These are phyloP conservation scores for Ctenodactylus gundi DNA, from an alignment of 2,113 vertebrate genomes.

Conservation along the genomic window DNA sequence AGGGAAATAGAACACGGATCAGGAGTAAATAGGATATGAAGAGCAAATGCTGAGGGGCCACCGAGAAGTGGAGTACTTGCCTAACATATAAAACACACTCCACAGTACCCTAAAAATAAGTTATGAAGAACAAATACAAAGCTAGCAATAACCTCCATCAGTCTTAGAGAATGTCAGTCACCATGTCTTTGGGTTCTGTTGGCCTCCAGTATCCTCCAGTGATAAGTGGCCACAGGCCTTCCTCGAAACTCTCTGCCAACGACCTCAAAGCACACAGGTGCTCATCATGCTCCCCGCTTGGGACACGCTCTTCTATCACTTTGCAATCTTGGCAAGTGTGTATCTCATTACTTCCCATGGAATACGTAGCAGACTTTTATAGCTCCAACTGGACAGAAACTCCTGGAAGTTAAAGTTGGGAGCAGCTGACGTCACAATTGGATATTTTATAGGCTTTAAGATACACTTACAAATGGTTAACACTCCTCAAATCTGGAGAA, in stretches of 20 bases:
- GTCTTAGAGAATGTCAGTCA: not conserved
- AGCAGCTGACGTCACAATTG: not conserved
- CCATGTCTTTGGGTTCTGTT: not conserved
- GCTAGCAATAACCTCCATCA: not conserved
- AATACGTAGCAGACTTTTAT: not conserved
- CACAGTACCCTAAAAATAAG: no score
- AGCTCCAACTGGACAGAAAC: not conserved
- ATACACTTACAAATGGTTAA: not conserved
- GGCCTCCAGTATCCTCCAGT: not conserved
- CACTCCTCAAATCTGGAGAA: not conserved
- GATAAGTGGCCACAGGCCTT: not conserved
- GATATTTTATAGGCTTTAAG: not conserved
- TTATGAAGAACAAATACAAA: not conserved
- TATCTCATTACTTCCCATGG: not conserved
- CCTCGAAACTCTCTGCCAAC: not conserved
- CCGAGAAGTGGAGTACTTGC: not conserved
- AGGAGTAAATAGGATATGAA: not conserved
- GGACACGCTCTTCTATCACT: not conserved
- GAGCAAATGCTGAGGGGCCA: not conserved
- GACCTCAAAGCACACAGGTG: rapidly evolving
- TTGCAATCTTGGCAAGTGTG: no score
- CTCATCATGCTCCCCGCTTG: not conserved
- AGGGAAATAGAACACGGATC: not conserved
- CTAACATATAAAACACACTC: no score
- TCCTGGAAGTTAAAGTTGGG: not conserved